phyloP scores from a whole-genome alignment of 2,888 invertebrate species.

The Autographa pulchrina region DNA sequence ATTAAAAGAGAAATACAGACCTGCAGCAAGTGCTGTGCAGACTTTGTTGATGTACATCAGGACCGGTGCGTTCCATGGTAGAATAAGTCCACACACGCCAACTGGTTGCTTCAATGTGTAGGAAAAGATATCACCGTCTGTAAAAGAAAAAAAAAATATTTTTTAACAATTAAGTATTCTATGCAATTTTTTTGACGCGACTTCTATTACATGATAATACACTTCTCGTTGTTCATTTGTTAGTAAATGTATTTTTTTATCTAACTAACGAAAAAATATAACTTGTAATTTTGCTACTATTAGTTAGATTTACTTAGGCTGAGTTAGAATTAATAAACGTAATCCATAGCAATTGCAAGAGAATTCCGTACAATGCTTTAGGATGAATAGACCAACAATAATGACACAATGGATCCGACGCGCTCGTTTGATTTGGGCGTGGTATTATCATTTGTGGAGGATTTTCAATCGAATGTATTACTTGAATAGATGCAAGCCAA shows the following conservation, averaged over 20 bases:
- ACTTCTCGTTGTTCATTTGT: not conserved
- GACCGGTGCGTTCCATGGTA: slow-evolving; percentile 97
- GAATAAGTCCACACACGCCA: slow-evolving; percentile 95
- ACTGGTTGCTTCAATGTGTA: slow-evolving; percentile 91
- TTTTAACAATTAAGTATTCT: too few species aligned
- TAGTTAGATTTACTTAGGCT: not conserved
- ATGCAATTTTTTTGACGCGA: too few species aligned
- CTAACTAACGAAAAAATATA: too few species aligned
- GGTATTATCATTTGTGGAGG: not conserved
- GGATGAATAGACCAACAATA: not conserved
- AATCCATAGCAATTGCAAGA: not conserved
- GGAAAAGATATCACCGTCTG: slow-evolving; percentile 92
- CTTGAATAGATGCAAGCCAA: not conserved
- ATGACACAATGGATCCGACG: not conserved
- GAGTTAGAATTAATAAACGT: not conserved
- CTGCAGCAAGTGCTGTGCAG: slow-evolving; percentile 91
- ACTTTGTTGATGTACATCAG: slow-evolving; percentile 97
- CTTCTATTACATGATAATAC: too few species aligned
- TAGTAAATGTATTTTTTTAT: too few species aligned
- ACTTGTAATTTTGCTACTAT: too few species aligned
- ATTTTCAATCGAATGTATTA: not conserved
- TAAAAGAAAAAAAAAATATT: not conserved
- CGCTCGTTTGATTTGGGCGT: not conserved
- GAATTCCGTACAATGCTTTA: not conserved
- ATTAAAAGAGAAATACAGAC: slow-evolving; percentile 48